These are phyloP conservation scores for Leptopilina clavipes DNA, from an alignment of 1,140 invertebrate genomes.

Conservation along the genomic window DNA sequence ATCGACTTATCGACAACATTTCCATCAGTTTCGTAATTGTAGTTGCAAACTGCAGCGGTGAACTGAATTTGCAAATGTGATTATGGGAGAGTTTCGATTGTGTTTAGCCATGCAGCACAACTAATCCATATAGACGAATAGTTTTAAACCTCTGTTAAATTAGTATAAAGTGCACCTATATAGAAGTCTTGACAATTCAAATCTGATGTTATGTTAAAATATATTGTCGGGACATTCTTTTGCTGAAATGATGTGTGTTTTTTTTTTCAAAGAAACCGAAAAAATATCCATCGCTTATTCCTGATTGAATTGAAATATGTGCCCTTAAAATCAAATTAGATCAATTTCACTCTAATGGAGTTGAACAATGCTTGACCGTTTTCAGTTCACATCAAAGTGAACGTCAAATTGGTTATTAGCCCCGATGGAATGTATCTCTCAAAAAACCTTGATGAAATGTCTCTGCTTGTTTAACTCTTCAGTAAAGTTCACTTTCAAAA, in stretches of 20 bases:
- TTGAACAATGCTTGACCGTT: slow-evolving; percentile 19
- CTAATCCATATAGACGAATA: background rate
- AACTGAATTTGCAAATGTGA: slow-evolving; percentile 34
- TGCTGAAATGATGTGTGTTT: no score
- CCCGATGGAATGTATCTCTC: slow-evolving; percentile 3
- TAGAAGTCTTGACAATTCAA: background rate
- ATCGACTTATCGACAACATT: slow-evolving; percentile 27
- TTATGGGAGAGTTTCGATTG: slow-evolving; percentile 10
- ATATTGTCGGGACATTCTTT: no score
- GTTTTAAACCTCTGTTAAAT: background rate
- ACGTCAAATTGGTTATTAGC: slow-evolving; percentile 16
- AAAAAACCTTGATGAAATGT: slow-evolving; percentile 7
- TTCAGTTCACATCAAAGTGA: slow-evolving; percentile 2
- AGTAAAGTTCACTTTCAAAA: background rate
- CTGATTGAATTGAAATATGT: background rate
- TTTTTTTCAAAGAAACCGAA: background rate
- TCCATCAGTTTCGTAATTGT: slow-evolving; percentile 28
- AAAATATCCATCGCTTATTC: background rate
- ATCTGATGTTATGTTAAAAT: no score
- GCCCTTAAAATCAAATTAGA: slow-evolving; percentile 20
- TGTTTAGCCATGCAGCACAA: slow-evolving; percentile 8
- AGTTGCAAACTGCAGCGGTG: slow-evolving; percentile 3
- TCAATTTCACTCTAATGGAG: slow-evolving; percentile 19
- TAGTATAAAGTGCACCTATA: background rate
- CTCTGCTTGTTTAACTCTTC: slow-evolving; percentile 23